phyloP scores from a whole-genome alignment of 1,140 invertebrate species.

The Rhopalosiphum maidis region DNA sequence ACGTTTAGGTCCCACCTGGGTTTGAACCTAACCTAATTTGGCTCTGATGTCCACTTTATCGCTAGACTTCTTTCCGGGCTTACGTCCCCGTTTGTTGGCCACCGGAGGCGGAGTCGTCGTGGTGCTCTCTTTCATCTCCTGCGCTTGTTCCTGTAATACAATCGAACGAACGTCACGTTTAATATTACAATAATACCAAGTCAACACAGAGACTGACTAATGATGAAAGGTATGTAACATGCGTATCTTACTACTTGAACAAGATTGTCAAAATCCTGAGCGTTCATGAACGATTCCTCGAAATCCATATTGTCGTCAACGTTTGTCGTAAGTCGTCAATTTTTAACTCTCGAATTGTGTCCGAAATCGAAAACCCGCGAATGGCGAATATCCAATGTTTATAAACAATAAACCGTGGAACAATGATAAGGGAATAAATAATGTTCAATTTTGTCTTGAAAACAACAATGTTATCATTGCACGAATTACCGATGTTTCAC shows the following conservation, averaged over 20 bases:
- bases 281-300: slow-evolving; percentile 60
- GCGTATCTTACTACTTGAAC: slow-evolving; percentile 53
- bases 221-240: not conserved
- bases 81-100: slow-evolving; percentile 77
- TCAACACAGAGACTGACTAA: not conserved
- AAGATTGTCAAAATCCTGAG: slow-evolving; percentile 59
- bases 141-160: slow-evolving; percentile 59
- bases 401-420: not conserved
- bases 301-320: slow-evolving; percentile 57
- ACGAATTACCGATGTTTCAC: not conserved
- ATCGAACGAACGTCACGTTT: not conserved
- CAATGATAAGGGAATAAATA: not conserved
- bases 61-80: slow-evolving; percentile 83
- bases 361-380: not conserved
- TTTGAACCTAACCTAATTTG: slow-evolving; percentile 76
- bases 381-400: slow-evolving; percentile 5
- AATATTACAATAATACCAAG: not conserved
- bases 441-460: not conserved
- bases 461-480: not conserved
- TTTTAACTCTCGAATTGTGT: not conserved
- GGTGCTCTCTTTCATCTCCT: slow-evolving; percentile 76
- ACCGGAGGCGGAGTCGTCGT: slow-evolving; percentile 29
- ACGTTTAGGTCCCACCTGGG: not conserved
- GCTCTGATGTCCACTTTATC: slow-evolving; percentile 94
- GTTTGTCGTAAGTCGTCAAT: not conserved